Percentiles rank a stretch among this genome's conserved stretches.
These are phyloP conservation scores for Fragum sueziense DNA, from an alignment of 2,888 invertebrate species.

Conservation along the genomic window DNA sequence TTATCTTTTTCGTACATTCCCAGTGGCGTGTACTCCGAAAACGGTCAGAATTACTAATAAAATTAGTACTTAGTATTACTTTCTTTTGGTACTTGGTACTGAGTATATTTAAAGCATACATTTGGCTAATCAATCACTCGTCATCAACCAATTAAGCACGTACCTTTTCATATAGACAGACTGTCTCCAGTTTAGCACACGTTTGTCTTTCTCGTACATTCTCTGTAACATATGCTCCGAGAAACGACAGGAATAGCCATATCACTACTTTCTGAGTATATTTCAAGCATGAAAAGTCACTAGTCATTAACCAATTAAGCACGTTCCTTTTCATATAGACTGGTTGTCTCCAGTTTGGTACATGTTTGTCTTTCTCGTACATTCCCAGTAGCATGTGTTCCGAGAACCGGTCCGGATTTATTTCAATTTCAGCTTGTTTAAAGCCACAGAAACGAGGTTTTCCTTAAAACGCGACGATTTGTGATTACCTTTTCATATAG, in stretches of 20 bases:
- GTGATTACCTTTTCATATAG: conserved; percentile 6
- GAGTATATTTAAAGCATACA: neutral
- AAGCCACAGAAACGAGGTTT: too few relatives aligned
- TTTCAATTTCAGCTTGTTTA: too few relatives aligned
- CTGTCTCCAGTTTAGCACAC: conserved; percentile 3
- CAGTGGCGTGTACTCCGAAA: conserved; percentile 7
- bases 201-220: conserved; percentile 14
- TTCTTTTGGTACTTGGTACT: too few relatives aligned
- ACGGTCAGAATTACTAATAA: neutral
- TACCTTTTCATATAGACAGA: neutral
- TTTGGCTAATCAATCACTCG: too few relatives aligned
- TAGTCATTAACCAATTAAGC: neutral
- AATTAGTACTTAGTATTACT: too few relatives aligned
- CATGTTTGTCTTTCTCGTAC: conserved; percentile 13
- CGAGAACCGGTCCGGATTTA: too few relatives aligned
- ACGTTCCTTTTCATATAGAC: conserved; percentile 2
- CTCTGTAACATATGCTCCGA: conserved; percentile 10
- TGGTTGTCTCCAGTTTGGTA: conserved; percentile 1
- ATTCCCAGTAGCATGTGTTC: conserved; percentile 13
- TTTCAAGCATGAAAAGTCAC: neutral
- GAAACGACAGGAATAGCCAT: neutral
- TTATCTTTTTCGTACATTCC: conserved; percentile 17
- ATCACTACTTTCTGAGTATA: neutral
- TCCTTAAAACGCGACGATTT: too few relatives aligned
- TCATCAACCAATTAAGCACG: neutral